Evolutionary conservation across 2,113 vertebrate genomes (phyloP).

Genomic region (Merops nubicus): DNA sequence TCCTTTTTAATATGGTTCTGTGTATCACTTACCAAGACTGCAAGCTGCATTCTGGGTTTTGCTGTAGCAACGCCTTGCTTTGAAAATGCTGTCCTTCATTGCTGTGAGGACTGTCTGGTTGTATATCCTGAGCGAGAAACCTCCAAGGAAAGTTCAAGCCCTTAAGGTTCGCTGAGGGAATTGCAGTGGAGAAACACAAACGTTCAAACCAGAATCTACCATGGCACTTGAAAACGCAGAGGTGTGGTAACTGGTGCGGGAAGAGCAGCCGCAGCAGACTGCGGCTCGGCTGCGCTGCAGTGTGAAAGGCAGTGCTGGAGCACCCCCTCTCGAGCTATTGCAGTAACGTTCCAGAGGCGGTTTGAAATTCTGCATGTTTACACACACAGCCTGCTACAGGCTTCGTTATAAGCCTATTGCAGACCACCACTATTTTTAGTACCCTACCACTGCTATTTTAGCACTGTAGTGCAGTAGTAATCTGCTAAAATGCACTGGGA

Average conservation of each 20-base stretch:
- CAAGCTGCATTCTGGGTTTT: neutral
- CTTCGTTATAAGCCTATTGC: neutral
- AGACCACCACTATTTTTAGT: neutral
- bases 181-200: neutral
- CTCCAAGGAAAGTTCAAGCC: neutral
- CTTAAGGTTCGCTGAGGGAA: neutral
- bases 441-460: neutral
- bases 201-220: neutral
- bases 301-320: neutral
- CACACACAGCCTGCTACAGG: accelerated
- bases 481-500: neutral
- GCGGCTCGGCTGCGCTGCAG: accelerated
- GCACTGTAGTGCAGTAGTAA: neutral
- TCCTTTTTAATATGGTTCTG: neutral
- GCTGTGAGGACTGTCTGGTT: neutral
- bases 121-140: neutral
- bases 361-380: neutral
- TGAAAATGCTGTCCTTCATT: neutral
- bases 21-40: neutral
- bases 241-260: neutral
- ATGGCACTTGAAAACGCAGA: neutral
- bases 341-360: accelerated
- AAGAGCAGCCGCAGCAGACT: neutral
- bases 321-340: neutral
- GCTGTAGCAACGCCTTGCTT: neutral